These are phyloP conservation scores for Noctua pronuba DNA, from an alignment of 2,888 invertebrate species.

Conservation along the genomic window DNA sequence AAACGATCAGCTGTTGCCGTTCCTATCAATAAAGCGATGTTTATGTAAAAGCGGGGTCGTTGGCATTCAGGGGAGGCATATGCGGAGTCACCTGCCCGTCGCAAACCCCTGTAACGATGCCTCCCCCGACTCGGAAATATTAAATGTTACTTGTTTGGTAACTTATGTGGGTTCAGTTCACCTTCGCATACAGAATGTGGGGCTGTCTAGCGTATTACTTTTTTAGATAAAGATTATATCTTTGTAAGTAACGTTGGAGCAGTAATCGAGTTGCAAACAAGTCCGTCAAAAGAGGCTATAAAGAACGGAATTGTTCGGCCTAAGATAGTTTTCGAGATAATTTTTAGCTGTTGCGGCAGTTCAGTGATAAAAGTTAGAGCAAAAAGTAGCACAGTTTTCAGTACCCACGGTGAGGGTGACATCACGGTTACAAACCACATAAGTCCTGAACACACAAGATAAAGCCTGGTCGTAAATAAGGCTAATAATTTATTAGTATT, in stretches of 20 bases:
- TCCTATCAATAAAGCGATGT: constrained; percentile 64
- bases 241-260: constrained; percentile 41
- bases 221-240: constrained; percentile 60
- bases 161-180: constrained; percentile 76
- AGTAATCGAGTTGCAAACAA: constrained; percentile 39
- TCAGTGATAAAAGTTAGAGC: constrained; percentile 30
- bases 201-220: constrained; percentile 47
- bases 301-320: constrained; percentile 32
- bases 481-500: constrained; percentile 58
- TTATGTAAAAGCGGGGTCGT: constrained; percentile 82
- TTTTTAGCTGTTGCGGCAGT: constrained; percentile 17
- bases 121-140: constrained; percentile 83
- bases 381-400: constrained; percentile 38
- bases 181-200: constrained; percentile 61
- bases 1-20: constrained; percentile 75
- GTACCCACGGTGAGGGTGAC: constrained; percentile 41
- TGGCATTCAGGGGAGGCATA: constrained; percentile 88
- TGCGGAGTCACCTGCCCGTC: constrained; percentile 85
- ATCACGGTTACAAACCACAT: constrained; percentile 49
- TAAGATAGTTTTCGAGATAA: constrained; percentile 37
- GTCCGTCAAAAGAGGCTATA: constrained; percentile 9
- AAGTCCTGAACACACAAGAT: constrained; percentile 62
- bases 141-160: constrained; percentile 87
- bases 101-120: constrained; percentile 75
- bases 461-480: constrained; percentile 59